Conservation (phyloP, 30 jellyfish, hydroid and myxozoan genomes). For the Hydractinia echinata region DNA sequence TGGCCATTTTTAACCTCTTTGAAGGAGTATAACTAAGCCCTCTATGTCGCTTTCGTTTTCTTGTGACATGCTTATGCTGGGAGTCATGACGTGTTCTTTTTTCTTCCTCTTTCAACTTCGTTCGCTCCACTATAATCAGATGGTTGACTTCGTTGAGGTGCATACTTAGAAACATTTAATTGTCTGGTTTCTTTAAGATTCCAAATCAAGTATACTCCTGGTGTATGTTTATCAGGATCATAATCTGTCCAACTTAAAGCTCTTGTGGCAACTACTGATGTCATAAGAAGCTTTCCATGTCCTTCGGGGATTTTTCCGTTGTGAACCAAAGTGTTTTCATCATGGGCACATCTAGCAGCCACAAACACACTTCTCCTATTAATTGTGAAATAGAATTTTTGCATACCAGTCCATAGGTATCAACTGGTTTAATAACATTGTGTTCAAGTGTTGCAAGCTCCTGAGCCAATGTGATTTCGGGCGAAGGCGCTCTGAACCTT, state of each 20-base stretch:
- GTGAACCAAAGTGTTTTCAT: too few species aligned
- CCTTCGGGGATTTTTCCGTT: not conserved
- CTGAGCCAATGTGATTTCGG: too few species aligned
- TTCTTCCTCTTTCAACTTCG: conserved; percentile 4
- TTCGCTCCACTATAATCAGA: not conserved
- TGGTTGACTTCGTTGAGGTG: not conserved
- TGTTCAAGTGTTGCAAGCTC: too few species aligned
- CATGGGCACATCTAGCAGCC: too few species aligned
- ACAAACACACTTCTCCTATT: too few species aligned
- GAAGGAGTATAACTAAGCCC: conserved; percentile 12
- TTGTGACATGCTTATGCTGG: not conserved
- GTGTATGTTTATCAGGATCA: conserved; percentile 1
- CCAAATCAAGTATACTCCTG: conserved; percentile 6
- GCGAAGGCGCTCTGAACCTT: too few species aligned
- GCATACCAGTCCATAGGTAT: too few species aligned
- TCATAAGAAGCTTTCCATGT: not conserved
- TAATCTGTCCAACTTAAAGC: not conserved
- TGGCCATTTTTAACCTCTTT: not conserved
- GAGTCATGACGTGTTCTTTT: not conserved
- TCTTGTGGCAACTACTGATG: not conserved
- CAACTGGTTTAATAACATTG: too few species aligned
- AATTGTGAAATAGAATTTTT: too few species aligned
- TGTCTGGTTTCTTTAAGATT: not conserved
- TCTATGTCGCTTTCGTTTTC: not conserved
- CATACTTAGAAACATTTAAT: too few species aligned